Evolutionary conservation across 1,140 invertebrate genomes (phyloP), one percentile per base, ranked within the genome.

Genomic region (Subanguina moxae): DNA sequence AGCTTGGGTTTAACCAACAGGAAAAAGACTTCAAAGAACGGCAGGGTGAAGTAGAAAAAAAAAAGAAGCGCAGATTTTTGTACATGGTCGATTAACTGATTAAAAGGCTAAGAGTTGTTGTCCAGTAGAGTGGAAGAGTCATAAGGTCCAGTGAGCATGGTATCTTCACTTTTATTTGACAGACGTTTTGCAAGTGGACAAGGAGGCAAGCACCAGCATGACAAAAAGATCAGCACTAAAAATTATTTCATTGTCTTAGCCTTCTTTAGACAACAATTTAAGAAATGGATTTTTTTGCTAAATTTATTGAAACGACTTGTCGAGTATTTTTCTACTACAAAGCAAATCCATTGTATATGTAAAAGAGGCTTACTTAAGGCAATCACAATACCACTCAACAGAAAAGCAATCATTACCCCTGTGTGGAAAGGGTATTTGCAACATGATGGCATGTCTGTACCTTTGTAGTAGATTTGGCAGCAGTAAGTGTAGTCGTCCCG

Each of bases 401-500:
- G 23, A 52, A 52, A 52, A 8, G 48, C 48, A 15, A 61, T 30
- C 23, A 67, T 23, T 7, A 73, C 19, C 28, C 69, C 69, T 19
- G 69, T 71, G 70, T 75, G 70, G 13, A 68, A 52, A 21, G 70
- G 70, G 32, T 56, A 71, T 25, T 59, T 58, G 42, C 70, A 71
- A 52, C 70, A 71, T 21, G 72, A 76, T 17, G 70, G 70, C 3
- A 64, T 21, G 38, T 71, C 70, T 19, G 45, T 62, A 3, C 72
- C 70, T 43, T 46, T 38, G 23, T 43, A 58, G 72, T 71, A 72
- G 52, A 65, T 76, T 19, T 42, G 23, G 32, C 70, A 72, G 38
- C 70, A 72, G 19, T 67, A 76, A 32, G 30, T 75, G 28, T 68
- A 67, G 13, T 68, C 67, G 42, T 72, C 70, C n/a, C 30, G 43